A percentile compares a stretch with the other conserved stretches of the same genome.
phyloP scores from a whole-genome alignment of 2,113 vertebrate species.

The Malurus melanocephalus region DNA sequence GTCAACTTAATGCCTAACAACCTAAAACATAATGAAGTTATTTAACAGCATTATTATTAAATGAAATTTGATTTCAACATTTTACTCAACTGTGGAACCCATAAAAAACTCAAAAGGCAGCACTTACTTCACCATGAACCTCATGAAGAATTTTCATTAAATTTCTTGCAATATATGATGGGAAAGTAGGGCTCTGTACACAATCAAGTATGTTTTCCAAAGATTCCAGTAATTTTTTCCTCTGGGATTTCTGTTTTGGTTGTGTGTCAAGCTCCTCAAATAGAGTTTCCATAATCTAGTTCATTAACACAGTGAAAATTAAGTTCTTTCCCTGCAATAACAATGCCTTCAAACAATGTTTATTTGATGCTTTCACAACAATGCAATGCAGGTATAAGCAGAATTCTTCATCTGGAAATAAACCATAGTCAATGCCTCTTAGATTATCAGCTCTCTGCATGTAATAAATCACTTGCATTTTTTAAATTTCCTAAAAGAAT shows the following conservation, averaged over 20 bases:
- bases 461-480: neutral
- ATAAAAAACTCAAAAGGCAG: neutral
- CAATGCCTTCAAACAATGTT: neutral
- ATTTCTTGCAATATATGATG: slow-evolving; percentile 79
- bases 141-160: slow-evolving; percentile 77
- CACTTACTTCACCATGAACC: slow-evolving; percentile 79
- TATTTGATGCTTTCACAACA: neutral
- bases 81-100: neutral
- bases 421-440: neutral
- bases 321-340: neutral
- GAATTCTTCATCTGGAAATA: neutral
- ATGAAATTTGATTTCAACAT: neutral
- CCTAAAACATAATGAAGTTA: neutral
- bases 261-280: slow-evolving; percentile 70
- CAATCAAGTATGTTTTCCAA: slow-evolving; percentile 77
- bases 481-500: neutral
- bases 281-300: slow-evolving; percentile 77
- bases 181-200: slow-evolving; percentile 71
- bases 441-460: neutral
- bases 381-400: neutral
- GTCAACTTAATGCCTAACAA: neutral
- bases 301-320: neutral
- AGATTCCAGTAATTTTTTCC: slow-evolving; percentile 67
- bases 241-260: slow-evolving; percentile 62
- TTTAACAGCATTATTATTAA: neutral